Base-by-base conservation (phyloP, 2,888 invertebrate species). In the Balanococcus diminutus region DNA sequence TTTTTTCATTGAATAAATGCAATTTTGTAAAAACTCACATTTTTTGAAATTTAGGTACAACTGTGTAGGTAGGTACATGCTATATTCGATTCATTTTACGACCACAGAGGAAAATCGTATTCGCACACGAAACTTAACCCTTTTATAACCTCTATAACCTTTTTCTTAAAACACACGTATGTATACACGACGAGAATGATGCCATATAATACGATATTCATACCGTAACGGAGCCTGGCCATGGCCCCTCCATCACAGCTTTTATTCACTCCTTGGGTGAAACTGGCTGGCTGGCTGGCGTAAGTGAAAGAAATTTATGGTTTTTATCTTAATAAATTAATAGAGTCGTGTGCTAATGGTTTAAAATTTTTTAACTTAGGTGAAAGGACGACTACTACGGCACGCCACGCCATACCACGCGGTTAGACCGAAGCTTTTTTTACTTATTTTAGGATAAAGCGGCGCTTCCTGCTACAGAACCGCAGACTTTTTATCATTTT, bases 321-420 rank as follows among this genome's bases (percentile, higher is more conserved):
- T 61, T 84, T 84, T 84, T 84, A 84, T 84, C 84, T 84, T 84
- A 84, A 84, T 84, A 84, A 84, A 84, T 84, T 84, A 84, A 84
- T 84, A 84, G 61, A 84, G 84, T 61, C 61, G 67, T 31, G 46
- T 36, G 61, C 61, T 84, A 84, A 84, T 84, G 84, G 67, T 32
- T 84, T 67, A 67, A 84, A 84, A 84, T 22, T 31, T 84, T 84
- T 67, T 16, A 84, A 61, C 84, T 56, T 84, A 36, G 51, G 31
- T 39, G 61, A 84, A 84, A 67, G 36, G 61, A 84, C 61, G 56
- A 82, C 82, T 56, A 31, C 61, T 61, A 25, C 22, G 61, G 25
- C n/a, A n/a, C n/a, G n/a, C n/a, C n/a, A n/a, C n/a, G 46, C 14
- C 14, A 46, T 4, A 46, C n/a, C n/a, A 46, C 36, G 46, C 67